Evolutionary conservation across 2,797 vertebrate species (phyloP).

Genomic region (Anniella stebbinsi): DNA sequence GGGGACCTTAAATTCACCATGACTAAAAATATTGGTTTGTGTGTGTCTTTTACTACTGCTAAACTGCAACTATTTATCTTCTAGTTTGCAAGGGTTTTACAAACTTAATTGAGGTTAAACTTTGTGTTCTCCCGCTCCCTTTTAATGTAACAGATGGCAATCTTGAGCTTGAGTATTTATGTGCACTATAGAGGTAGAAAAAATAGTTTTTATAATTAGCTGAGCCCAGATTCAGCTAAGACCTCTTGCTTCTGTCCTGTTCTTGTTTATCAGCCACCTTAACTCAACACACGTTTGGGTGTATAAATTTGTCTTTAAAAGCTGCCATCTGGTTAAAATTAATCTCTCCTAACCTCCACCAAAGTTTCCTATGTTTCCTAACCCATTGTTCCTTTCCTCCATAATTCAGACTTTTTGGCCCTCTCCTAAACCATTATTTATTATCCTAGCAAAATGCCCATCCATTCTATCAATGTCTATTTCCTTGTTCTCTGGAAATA

Average conservation of each 20-base stretch:
- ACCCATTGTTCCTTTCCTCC: neutral
- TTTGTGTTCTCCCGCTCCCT: neutral
- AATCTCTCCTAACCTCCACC: no score
- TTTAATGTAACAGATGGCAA: neutral
- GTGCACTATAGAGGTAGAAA: neutral
- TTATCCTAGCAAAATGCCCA: neutral
- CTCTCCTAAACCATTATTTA: neutral
- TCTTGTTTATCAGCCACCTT: neutral
- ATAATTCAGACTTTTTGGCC: neutral
- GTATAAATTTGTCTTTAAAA: neutral
- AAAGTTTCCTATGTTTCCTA: neutral
- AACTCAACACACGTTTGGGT: neutral
- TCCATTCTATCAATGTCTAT: neutral
- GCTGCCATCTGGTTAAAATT: neutral
- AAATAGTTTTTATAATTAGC: neutral
- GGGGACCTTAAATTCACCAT: neutral
- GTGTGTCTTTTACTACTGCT: neutral
- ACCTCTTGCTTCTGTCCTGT: neutral
- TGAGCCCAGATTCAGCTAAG: neutral
- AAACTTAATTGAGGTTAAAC: neutral
- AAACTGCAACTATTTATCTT: neutral
- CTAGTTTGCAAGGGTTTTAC: neutral
- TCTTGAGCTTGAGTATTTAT: neutral
- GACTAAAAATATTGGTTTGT: neutral
- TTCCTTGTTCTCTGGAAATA: no score